Evolutionary conservation across 2,113 vertebrate species (phyloP).

Genomic region (Sitta europaea): DNA sequence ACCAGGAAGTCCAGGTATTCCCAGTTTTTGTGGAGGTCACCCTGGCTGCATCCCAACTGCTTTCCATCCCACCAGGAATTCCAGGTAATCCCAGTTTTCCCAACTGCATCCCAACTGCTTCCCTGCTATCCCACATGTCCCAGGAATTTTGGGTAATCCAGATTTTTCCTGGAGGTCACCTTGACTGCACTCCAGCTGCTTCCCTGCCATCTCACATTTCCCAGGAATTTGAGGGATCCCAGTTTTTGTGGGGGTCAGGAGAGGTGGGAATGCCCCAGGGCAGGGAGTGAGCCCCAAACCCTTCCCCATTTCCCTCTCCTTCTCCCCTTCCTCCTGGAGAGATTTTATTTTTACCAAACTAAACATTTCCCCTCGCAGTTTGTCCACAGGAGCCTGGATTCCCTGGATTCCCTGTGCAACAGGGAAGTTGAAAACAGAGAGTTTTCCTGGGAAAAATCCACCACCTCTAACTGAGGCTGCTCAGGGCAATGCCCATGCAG

Average conservation of each 20-base stretch:
- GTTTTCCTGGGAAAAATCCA: neutral
- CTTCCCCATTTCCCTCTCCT: accelerated
- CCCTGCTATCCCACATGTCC: neutral
- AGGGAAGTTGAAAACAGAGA: neutral
- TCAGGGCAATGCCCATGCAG: neutral
- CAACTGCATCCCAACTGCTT: neutral
- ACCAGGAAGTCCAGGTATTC: neutral
- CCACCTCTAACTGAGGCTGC: accelerated
- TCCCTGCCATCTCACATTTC: accelerated
- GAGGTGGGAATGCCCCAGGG: neutral
- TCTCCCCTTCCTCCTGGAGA: neutral
- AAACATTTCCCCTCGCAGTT: neutral
- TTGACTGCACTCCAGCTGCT: neutral
- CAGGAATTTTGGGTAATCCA: neutral
- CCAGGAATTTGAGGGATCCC: neutral
- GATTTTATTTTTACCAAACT: neutral
- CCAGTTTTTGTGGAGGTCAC: neutral
- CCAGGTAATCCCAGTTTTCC: neutral
- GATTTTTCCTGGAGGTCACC: neutral
- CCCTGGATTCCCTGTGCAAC: accelerated
- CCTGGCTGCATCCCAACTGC: neutral
- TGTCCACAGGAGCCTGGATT: neutral
- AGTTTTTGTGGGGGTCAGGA: accelerated
- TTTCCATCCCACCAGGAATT: neutral
- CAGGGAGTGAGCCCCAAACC: neutral